Base-by-base conservation (phyloP, 2,113 vertebrate species). In the Dendropsophus ebraccatus region DNA sequence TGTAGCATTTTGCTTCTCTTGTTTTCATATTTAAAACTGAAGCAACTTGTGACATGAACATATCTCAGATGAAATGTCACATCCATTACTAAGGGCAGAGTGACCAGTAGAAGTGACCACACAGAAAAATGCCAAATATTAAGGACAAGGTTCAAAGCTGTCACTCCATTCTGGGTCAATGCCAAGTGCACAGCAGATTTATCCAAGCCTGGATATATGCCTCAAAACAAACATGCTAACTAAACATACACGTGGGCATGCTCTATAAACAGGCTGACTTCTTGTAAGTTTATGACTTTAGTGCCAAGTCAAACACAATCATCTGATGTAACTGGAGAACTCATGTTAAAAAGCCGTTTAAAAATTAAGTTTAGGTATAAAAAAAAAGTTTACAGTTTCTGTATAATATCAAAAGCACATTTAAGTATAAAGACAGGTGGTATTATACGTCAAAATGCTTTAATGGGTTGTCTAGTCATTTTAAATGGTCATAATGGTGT, bases 231-330 rank as follows among this genome's bases (percentile, higher is more conserved):
- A 41, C 67, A 72, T 52, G 32, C 9, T 37, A 70, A 54, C 70
- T 54, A 82, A 82, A 82, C 67, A 83, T 83, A 73, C 81, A 69
- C 70, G 67, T 54, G 32, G 12, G 17, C 28, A 28, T 82, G 41
- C 23, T 54, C 45, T 37, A 50, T 30, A 52, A 83, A 37, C 30
- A 35, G 30, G 13, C 17, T 70, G 81, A 72, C 50, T 72, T 70
- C 67, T n/a, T 54, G 67, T 52, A 41, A 72, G 30, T 69, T 6
- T 52, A 19, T 50, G 16, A 67, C 28, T 30, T n/a, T 13, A 54
- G 25, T 35, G 65, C 47, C 81, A 72, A 82, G 52, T 73, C 47
- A 72, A 83, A 83, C 49, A 83, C 14, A 2, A 23, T 7, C 81
- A 25, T 69, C 47, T 70, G 25, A 49, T 54, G 45, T 82, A 54